Percentiles rank a stretch among this genome's conserved stretches.
Evolutionary conservation across 2,888 invertebrate species (phyloP).

Genomic region (Epirrhoe alternata): DNA sequence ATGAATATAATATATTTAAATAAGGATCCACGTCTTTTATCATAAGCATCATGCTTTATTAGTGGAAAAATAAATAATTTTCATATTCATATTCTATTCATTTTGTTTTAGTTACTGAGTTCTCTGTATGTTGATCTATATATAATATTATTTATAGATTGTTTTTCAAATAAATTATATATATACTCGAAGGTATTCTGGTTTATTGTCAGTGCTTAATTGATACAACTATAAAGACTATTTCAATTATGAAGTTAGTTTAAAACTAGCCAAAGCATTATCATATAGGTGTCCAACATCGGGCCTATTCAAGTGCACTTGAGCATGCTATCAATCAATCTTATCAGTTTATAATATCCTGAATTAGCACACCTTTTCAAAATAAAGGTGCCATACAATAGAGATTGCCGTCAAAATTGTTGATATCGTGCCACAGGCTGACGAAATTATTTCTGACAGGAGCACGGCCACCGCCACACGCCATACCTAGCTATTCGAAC

Average conservation of each 20-base stretch:
- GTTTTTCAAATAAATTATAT: too few species aligned
- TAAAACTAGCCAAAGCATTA: not conserved
- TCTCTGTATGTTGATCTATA: too few species aligned
- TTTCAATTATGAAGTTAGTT: slow-evolving; percentile 2
- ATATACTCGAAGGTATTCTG: too few species aligned
- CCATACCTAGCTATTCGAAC: slow-evolving; percentile 32
- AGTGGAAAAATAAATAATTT: too few species aligned
- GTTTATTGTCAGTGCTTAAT: too few species aligned
- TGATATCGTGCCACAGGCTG: slow-evolving; percentile 12
- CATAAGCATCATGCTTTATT: too few species aligned
- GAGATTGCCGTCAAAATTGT: slow-evolving; percentile 4
- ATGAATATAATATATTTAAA: too few species aligned
- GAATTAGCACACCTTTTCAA: not conserved
- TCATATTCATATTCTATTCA: too few species aligned
- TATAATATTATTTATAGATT: too few species aligned
- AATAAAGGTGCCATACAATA: not conserved
- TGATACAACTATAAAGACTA: not conserved
- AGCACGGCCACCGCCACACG: slow-evolving; percentile 22
- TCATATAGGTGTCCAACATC: not conserved
- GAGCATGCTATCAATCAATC: not conserved
- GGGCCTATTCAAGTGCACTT: not conserved
- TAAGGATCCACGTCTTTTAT: too few species aligned
- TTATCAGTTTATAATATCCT: not conserved
- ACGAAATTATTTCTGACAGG: slow-evolving; percentile 16
- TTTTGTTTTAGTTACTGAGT: too few species aligned